phyloP scores from a whole-genome alignment of 2,888 invertebrate species.

The Melanchra persicariae region DNA sequence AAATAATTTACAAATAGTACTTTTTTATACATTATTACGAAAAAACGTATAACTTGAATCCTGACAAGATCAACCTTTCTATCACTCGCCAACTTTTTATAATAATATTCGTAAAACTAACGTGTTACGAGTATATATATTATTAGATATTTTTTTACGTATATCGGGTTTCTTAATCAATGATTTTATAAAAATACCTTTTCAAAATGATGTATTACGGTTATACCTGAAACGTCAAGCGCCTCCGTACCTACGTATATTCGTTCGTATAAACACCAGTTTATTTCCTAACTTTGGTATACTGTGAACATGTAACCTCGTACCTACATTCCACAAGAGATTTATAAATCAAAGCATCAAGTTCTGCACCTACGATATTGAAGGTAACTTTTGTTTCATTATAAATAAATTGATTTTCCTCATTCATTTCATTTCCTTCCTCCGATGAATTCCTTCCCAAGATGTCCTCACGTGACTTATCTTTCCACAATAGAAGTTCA shows the following conservation, averaged over 20 bases:
- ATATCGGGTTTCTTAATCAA: slow-evolving; percentile 89
- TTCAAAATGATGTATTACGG: slow-evolving; percentile 78
- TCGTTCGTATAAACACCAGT: slow-evolving; percentile 77
- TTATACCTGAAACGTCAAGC: slow-evolving; percentile 68
- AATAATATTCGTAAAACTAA: slow-evolving; percentile 85
- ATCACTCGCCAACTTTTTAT: slow-evolving; percentile 77
- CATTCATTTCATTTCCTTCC: slow-evolving; percentile 70
- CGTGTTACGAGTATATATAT: slow-evolving; percentile 87
- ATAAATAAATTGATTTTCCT: slow-evolving; percentile 80
- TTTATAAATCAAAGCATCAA: slow-evolving; percentile 69
- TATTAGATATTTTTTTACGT: slow-evolving; percentile 88
- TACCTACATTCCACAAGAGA: slow-evolving; percentile 81
- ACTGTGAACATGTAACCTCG: slow-evolving; percentile 85
- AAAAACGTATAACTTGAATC: slow-evolving; percentile 89
- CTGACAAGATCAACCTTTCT: slow-evolving; percentile 82
- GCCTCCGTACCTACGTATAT: slow-evolving; percentile 70
- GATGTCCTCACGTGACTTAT: slow-evolving; percentile 78
- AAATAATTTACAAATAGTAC: slow-evolving; percentile 88
- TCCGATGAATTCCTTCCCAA: slow-evolving; percentile 68
- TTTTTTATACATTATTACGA: slow-evolving; percentile 85
- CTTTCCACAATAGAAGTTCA: slow-evolving; percentile 81
- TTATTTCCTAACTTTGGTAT: slow-evolving; percentile 91
- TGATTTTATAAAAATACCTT: slow-evolving; percentile 90
- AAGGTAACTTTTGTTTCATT: slow-evolving; percentile 89
- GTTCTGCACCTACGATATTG: slow-evolving; percentile 81